Base-by-base conservation (phyloP, 2,797 vertebrate genomes). In the Babyrousa celebensis region DNA sequence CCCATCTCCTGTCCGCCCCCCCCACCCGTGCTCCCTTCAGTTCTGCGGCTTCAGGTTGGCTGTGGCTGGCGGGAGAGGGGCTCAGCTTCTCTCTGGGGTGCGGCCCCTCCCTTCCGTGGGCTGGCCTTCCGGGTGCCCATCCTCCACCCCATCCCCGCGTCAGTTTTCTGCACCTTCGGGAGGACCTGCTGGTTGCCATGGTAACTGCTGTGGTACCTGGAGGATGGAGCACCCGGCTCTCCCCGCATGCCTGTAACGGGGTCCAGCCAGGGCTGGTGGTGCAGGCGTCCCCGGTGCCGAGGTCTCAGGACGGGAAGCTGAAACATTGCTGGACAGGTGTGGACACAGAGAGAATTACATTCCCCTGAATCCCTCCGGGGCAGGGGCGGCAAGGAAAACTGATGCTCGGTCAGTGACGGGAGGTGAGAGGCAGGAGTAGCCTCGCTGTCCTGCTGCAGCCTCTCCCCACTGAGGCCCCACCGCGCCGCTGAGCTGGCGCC, bases 171-270 rank as follows among this genome's bases (percentile, higher is more conserved):
- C 12, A 75, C 54, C 75, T 82, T 84, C 48, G 3, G 54, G 25
- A 94, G 83, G 67, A 40, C 32, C 84, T 21, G 3, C 20, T 63
- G n/a, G 96, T 97, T 96, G 56, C 79, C 89, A 82, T 94, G 74
- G 95, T 85, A 89, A 92, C 94, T 16, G 60, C 48, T 9, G 3
- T 16, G 71, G 83, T 74, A 71, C 58, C 12, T 52, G 48, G n/a
- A 48, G 58, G 86, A 71, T 77, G 63, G 92, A 56, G 27, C 17
- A 7, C 6, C 14, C 83, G 60, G 83, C 54, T 71, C 75, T 95
- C 83, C 29, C 62, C 72, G 58, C 56, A 18, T 14, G 89, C 68
- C 60, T 95, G 2, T 63, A 62, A 60, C 62, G 79, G 15, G 0
- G 0, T 82, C 96, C 62, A 40, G 67, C 36, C 70, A 54, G 92